phyloP scores from a whole-genome alignment of 2,888 invertebrate species.

The Sussaba pulchella region DNA sequence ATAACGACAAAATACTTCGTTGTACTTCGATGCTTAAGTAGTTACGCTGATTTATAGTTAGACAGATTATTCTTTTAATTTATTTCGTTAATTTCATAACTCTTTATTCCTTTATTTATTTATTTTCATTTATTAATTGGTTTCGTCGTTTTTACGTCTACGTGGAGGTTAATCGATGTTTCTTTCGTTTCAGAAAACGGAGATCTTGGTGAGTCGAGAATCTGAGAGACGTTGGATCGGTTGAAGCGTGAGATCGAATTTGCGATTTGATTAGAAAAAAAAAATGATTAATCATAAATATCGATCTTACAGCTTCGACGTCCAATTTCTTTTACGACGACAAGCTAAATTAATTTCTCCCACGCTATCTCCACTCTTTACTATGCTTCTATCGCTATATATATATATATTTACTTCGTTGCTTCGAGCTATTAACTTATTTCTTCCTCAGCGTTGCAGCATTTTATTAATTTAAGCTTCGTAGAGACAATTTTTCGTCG shows the following conservation, averaged over 20 bases:
- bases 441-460: constrained; percentile 61
- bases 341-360: constrained; percentile 50
- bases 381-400: constrained; percentile 33
- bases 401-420: constrained; percentile 6
- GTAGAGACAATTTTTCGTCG: constrained; percentile 14
- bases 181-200: constrained; percentile 78
- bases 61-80: not conserved
- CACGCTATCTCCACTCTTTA: constrained; percentile 54
- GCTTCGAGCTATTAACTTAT: constrained; percentile 55
- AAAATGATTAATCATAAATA: constrained; percentile 6
- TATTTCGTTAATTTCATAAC: not conserved
- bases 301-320: constrained; percentile 26
- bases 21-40: constrained; percentile 44
- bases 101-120: not conserved
- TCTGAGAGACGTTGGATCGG: constrained; percentile 34
- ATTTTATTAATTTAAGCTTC: constrained; percentile 56
- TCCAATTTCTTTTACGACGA: constrained; percentile 47
- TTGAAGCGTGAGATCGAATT: constrained; percentile 43
- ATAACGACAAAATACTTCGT: constrained; percentile 12
- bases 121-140: not conserved
- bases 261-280: not conserved
- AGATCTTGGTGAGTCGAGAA: constrained; percentile 76
- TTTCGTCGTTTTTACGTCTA: no score
- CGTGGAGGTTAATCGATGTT: constrained; percentile 44
- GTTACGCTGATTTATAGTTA: constrained; percentile 32